Conservation (phyloP, 2,113 vertebrate genomes). For the Machaerirhynchus nigripectus region DNA sequence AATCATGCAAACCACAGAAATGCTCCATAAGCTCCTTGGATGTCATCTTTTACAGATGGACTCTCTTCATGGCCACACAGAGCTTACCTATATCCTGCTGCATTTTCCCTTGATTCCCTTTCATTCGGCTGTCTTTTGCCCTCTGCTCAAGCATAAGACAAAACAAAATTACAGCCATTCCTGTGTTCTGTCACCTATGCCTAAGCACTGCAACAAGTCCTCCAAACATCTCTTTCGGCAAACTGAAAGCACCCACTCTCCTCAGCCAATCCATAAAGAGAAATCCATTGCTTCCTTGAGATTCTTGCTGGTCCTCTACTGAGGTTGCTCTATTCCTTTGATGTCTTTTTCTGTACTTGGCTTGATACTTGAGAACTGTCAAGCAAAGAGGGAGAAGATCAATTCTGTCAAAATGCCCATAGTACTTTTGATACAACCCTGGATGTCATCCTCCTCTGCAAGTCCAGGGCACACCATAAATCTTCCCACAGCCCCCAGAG, state of each 20-base stretch:
- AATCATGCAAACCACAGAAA: not conserved
- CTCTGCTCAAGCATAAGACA: not conserved
- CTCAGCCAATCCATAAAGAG: not conserved
- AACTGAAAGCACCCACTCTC: not conserved
- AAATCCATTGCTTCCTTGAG: not conserved
- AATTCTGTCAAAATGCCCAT: not conserved
- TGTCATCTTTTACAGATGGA: rapidly evolving
- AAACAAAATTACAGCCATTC: not conserved
- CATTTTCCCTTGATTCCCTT: not conserved
- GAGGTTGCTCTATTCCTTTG: no score
- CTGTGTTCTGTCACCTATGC: no score
- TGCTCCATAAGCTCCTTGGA: not conserved
- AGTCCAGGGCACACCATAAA: not conserved
- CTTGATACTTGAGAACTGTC: not conserved
- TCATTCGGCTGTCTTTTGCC: not conserved
- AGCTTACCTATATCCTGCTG: rapidly evolving
- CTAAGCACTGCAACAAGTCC: not conserved
- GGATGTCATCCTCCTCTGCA: not conserved
- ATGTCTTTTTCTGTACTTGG: not conserved
- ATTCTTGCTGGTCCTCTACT: not conserved
- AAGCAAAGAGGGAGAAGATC: not conserved
- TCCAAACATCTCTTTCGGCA: not conserved
- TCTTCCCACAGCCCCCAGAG: not conserved
- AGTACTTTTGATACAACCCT: not conserved
- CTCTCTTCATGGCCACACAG: not conserved